Percentiles rank a stretch among this genome's conserved stretches.
Conservation (phyloP, 2,797 vertebrate genomes). For the Clarias platycephalus region DNA sequence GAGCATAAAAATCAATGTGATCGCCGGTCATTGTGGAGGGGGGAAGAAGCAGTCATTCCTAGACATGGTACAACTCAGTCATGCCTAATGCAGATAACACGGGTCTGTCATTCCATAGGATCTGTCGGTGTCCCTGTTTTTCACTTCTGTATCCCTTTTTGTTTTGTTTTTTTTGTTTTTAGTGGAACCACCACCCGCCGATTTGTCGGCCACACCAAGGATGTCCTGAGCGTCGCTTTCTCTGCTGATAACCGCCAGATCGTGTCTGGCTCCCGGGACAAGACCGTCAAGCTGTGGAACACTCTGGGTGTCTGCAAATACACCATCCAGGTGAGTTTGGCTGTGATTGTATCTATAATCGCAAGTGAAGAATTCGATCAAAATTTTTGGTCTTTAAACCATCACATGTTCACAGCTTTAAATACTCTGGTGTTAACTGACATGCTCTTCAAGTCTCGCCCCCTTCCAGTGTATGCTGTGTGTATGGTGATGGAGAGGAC, state of each 20-base stretch:
- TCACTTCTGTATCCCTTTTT: neutral
- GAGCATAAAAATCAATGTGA: too few relatives aligned
- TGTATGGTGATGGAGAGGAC: neutral
- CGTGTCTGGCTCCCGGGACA: slow-evolving; percentile 93
- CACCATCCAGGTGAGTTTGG: slow-evolving; percentile 86
- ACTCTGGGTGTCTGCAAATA: slow-evolving; percentile 97
- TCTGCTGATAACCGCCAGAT: slow-evolving; percentile 98
- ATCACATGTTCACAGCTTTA: neutral
- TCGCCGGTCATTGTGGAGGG: too few relatives aligned
- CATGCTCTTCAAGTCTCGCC: neutral
- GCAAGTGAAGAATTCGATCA: neutral
- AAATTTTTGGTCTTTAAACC: neutral
- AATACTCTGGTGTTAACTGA: neutral
- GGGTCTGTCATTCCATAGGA: neutral
- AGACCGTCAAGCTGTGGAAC: slow-evolving; percentile 98
- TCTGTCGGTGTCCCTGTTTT: neutral
- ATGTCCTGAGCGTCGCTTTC: slow-evolving; percentile 96
- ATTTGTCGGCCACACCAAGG: slow-evolving; percentile 94
- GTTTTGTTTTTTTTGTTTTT: neutral
- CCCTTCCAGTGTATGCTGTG: neutral
- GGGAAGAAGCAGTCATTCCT: too few relatives aligned
- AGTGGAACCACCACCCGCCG: slow-evolving; percentile 90
- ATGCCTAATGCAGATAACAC: too few relatives aligned
- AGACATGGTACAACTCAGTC: too few relatives aligned
- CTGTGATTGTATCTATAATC: neutral